Evolutionary conservation across 2,888 invertebrate species (phyloP).

Genomic region (Odontocerum albicorne): DNA sequence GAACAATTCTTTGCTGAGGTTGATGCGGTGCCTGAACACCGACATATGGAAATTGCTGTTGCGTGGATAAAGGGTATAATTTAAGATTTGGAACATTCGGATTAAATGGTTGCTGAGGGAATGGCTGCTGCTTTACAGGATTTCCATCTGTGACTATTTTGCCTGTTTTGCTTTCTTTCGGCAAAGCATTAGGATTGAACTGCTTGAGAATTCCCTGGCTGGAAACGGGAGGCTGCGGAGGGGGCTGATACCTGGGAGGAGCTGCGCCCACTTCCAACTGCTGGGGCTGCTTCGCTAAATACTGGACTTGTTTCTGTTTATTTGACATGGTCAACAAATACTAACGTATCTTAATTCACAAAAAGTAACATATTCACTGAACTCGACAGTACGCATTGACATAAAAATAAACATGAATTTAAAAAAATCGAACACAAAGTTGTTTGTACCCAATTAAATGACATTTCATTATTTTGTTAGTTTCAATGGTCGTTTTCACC

Average conservation of each 20-base stretch:
- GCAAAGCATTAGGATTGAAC: constrained; percentile 46
- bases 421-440: no score
- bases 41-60: constrained; percentile 12
- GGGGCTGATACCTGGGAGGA: constrained; percentile 80
- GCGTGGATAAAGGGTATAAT: constrained; percentile 21
- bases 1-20: constrained; percentile 9
- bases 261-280: constrained; percentile 41
- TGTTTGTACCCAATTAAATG: no score
- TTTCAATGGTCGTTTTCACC: no score
- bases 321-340: constrained; percentile 50
- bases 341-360: no score
- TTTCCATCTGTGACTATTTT: constrained; percentile 41
- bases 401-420: no score
- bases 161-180: constrained; percentile 9
- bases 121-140: constrained; percentile 47
- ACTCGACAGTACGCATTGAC: no score
- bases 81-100: constrained; percentile 37
- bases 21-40: constrained; percentile 1
- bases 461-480: no score
- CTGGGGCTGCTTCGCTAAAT: constrained; percentile 41
- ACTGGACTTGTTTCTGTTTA: constrained; percentile 46
- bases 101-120: constrained; percentile 44
- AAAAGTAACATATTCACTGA: no score
- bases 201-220: constrained; percentile 66
- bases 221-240: constrained; percentile 65